Evolutionary conservation across 2,797 vertebrate genomes (phyloP), one percentile per base, ranked within the genome.

Genomic region (Amniataba percoides): DNA sequence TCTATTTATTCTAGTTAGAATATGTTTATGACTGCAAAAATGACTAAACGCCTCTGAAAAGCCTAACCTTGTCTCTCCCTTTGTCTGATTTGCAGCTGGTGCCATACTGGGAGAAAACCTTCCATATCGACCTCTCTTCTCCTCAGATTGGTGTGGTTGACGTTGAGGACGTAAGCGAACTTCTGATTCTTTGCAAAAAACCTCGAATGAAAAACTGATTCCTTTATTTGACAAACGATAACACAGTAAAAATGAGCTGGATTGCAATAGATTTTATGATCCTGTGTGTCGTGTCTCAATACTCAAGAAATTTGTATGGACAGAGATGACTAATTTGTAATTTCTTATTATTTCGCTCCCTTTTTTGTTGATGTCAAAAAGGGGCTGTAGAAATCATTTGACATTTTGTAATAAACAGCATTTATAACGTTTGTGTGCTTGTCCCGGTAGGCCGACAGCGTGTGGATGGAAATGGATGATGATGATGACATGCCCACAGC

Each of bases 81-180:
- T 1, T 68, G 1, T 60, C 53, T 84, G 18, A 61, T 0, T 67
- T 84, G 25, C 89, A 98, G 97, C 91, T 98, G 89, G 96, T 98
- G 74, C 96, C 97, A 0, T 98, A 98, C 89, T 98, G 97, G 97
- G 97, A 98, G 93, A 97, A 94, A 88, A 98, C 97, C 0, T 98
- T 98, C 60, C 87, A 87, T 51, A 97, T 98, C 6, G 97, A 98
- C 91, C 93, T 98, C 10, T 94, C 94, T 1, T 95, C 94, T 67
- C 97, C 97, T 58, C 97, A 98, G 82, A 97, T 98, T 2, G 97
- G 97, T 7, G 96, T 98, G 19, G 97, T 98, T 78, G 97, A 98
- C 5, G 97, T 98, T 10, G 95, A 96, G 6, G 97, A 98, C 3
- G 97, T 98, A 93, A 97, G 97, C 7, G n/a, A 60, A 68, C 8